Evolutionary conservation across 2,113 vertebrate species (phyloP), one percentile per base, ranked within the genome.

Genomic region (Pachyramphus minor): DNA sequence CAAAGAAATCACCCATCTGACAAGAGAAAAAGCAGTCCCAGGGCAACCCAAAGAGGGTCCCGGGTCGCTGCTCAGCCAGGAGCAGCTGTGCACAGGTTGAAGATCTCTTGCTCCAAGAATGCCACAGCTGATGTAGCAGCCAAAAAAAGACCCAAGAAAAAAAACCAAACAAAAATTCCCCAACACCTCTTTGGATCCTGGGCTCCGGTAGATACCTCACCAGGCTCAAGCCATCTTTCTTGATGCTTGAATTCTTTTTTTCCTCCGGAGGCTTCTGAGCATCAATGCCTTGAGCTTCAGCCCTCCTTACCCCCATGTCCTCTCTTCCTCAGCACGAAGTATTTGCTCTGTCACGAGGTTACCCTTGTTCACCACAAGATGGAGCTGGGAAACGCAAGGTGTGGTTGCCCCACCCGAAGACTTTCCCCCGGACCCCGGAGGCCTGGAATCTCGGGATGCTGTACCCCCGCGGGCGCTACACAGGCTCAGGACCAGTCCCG

Each of bases 261-360:
- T 14, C 20, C 5, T 1, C 11, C 5, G 2, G 1, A 7, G 1
- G 0, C 28, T 90, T 74, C 47, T 60, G 13, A 59, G 13, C 15
- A 24, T 10, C 35, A 23, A 0, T 2, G 7, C 47, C 41, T 53
- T 23, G 55, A n/a, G 11, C 25, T 25, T 41, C 39, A 41, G 22
- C 2, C 1, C 9, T 30, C 12, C 16, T 37, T 68, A 56, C 5
- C 15, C 17, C 23, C 1, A 4, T 0, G 39, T 2, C 4, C 10
- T 5, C 22, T 8, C 28, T 42, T 5, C 18, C 44, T 8, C 66
- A 8, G 23, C 19, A 1, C 0, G 0, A 15, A 9, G 7, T 0
- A 2, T 19, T 50, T 14, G 31, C 81, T 85, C 52, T 9, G 18
- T 5, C 9, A 2, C 16, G 31, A 42, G 45, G 47, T 85, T 79